Evolutionary conservation across 1,140 invertebrate genomes (phyloP).

Genomic region (Cephus cinctus): DNA sequence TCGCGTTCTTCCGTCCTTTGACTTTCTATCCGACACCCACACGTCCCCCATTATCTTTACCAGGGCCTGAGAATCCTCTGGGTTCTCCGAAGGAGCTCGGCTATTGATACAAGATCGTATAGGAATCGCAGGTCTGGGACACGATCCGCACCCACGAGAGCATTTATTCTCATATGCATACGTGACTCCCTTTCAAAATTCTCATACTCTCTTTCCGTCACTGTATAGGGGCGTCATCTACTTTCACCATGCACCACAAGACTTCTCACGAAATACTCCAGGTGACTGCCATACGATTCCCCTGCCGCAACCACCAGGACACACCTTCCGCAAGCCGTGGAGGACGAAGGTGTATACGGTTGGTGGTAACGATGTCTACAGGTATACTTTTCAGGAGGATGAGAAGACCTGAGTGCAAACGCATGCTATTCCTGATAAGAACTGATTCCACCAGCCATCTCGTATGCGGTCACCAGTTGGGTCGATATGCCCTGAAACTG

Average conservation of each 20-base stretch:
- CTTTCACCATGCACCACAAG: background rate
- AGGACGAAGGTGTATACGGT: background rate
- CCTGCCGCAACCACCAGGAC: background rate
- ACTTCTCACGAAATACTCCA: background rate
- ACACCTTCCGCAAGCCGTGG: background rate
- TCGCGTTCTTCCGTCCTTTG: too few relatives aligned
- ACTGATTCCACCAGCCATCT: slow-evolving; percentile 16
- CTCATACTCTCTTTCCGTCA: too few relatives aligned
- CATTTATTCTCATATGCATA: too few relatives aligned
- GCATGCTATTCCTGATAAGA: slow-evolving; percentile 33
- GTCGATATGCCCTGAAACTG: slow-evolving; percentile 29
- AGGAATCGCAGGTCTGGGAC: too few relatives aligned
- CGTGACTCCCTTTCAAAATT: too few relatives aligned
- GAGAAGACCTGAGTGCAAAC: slow-evolving; percentile 35
- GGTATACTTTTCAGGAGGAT: background rate
- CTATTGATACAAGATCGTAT: too few relatives aligned
- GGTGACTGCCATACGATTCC: background rate
- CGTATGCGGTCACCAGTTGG: slow-evolving; percentile 11
- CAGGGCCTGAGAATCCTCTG: too few relatives aligned
- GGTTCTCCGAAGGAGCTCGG: too few relatives aligned
- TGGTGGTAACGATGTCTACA: too few relatives aligned
- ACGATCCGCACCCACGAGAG: too few relatives aligned
- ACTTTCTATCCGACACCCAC: slow-evolving; percentile 13
- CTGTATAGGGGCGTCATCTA: background rate
- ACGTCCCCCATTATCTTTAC: too few relatives aligned